phyloP scores from a whole-genome alignment of 2,888 invertebrate species.

The Mythimna loreyi region DNA sequence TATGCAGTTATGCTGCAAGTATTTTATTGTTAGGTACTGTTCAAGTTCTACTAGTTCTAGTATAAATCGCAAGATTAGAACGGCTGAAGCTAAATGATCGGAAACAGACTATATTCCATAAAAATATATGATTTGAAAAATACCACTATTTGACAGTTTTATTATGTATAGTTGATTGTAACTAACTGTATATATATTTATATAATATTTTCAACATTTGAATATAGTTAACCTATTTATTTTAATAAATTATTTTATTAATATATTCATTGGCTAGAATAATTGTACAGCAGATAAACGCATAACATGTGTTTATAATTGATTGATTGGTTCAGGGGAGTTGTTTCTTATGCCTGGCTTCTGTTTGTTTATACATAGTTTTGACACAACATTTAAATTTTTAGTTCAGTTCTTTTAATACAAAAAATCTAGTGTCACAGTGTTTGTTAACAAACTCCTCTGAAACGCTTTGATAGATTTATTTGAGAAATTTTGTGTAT shows the following conservation, averaged over 20 bases:
- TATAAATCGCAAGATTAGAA: not conserved
- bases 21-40: constrained; percentile 19
- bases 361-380: constrained; percentile 4
- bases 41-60: constrained; percentile 5
- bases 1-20: constrained; percentile 8
- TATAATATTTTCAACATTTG: constrained; percentile 1
- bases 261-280: not conserved
- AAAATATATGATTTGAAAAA: not conserved
- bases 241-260: too few relatives aligned
- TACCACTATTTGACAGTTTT: not conserved
- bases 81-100: constrained; percentile 10
- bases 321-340: not conserved
- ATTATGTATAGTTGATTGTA: not conserved
- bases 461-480: too few relatives aligned
- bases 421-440: too few relatives aligned
- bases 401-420: not conserved
- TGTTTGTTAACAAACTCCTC: too few relatives aligned
- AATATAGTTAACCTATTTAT: not conserved
- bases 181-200: not conserved
- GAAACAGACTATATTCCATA: not conserved
- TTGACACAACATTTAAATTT: not conserved
- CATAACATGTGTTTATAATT: not conserved
- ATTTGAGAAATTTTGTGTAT: too few relatives aligned
- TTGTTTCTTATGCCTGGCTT: not conserved
- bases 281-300: not conserved